These are phyloP conservation scores for Aphidius colemani DNA, from an alignment of 2,888 invertebrate genomes.

Conservation along the genomic window DNA sequence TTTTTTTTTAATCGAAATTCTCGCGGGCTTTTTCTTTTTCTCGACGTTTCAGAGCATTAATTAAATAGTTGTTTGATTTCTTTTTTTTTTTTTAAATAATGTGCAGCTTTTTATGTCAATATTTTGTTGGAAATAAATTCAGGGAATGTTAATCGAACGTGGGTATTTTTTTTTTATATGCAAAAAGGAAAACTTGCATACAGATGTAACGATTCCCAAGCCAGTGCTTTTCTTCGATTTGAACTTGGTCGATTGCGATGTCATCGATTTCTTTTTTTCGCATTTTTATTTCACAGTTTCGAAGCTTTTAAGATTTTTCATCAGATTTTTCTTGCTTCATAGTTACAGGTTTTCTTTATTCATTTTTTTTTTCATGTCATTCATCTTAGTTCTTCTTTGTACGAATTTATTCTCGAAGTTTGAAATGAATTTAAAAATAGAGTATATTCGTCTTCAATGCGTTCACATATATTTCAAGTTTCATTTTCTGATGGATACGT, in stretches of 20 bases:
- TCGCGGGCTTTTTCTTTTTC: too few relatives aligned
- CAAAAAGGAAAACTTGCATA: background rate
- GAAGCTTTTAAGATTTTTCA: background rate
- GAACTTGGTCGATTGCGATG: slow-evolving; percentile 22
- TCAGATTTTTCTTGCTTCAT: slow-evolving; percentile 16
- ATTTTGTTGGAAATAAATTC: too few relatives aligned
- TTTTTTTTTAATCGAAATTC: too few relatives aligned
- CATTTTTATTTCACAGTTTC: slow-evolving; percentile 1
- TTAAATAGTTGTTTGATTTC: too few relatives aligned
- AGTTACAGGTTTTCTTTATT: slow-evolving; percentile 1
- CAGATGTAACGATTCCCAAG: slow-evolving; percentile 34
- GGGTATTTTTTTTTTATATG: background rate
- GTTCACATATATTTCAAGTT: too few relatives aligned
- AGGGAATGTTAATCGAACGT: background rate
- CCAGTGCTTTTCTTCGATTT: slow-evolving; percentile 16
- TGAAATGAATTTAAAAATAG: too few relatives aligned
- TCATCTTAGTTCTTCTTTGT: too few relatives aligned
- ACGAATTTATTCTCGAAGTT: too few relatives aligned
- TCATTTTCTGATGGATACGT: too few relatives aligned
- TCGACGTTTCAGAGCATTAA: too few relatives aligned
- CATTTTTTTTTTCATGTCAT: background rate
- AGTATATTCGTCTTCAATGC: too few relatives aligned
- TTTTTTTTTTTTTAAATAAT: too few relatives aligned
- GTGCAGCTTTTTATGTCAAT: background rate
- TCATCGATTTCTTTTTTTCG: slow-evolving; percentile 10